Base-by-base conservation (phyloP, 2,888 invertebrate genomes). In the Netelia inedita region DNA sequence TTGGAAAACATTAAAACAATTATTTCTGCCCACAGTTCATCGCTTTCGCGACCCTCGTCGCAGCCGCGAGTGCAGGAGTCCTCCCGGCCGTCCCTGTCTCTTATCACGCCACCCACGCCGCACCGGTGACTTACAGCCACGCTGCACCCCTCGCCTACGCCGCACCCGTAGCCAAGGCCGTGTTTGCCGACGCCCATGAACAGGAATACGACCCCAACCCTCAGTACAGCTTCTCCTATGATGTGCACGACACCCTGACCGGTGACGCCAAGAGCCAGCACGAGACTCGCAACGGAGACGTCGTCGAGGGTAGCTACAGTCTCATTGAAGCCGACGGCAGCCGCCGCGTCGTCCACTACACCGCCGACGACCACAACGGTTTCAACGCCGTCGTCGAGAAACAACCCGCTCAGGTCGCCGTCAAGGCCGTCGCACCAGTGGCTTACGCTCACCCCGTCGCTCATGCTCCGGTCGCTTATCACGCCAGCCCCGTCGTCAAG, bases 171-270 rank as follows among this genome's bases (percentile, higher is more conserved):
- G 81, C 71, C 14, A 82, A 83, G 41, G 71, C 84, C 1, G 79
- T 83, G 2, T 41, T 81, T 19, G 68, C 83, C 59, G 79, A 86
- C 41, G 2, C 74, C 21, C 57, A 65, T 11, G 84, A 84, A 69
- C 80, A 75, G n/a, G 85, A 82, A 9, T 86, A 83, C 79, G 86
- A 87, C 35, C 59, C 85, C 41, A 78, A 87, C 21, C 87, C 87
- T 8, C 83, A 86, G 78, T 87, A 88, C 87, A 87, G 83, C 68
- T 89, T 87, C 87, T 85, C 88, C 1, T 89, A 89, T 81, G 88
- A 88, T 57, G 86, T 85, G 16, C 81, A 82, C 21, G 81, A 85
- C n/a, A 41, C n/a, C 14, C 73, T 79, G 21, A 87, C 87, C 73
- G 87, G 87, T 11, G 87, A 87, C 69, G 78, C 69, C 35, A 87